These are phyloP conservation scores for Leptinotarsa defecta DNA, from an alignment of 1,140 invertebrate species.

Conservation along the genomic window DNA sequence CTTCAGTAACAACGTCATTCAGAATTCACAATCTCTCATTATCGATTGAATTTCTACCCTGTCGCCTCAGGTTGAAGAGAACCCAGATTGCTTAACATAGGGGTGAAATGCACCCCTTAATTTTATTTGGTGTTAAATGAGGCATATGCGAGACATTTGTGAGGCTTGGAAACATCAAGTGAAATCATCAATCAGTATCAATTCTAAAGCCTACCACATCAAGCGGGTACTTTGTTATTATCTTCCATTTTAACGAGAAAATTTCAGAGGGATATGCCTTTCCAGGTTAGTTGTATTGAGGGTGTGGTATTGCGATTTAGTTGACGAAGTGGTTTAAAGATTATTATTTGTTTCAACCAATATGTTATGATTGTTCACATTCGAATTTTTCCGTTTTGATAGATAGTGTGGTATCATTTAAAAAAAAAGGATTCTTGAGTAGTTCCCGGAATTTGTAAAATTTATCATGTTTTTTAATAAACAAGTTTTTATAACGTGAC, in stretches of 20 bases:
- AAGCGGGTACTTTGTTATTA: conserved; percentile 4
- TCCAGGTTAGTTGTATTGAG: not conserved
- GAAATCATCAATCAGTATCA: conserved; percentile 18
- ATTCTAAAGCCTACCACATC: not conserved
- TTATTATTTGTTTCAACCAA: too few species aligned
- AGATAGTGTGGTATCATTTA: too few species aligned
- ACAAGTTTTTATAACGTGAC: too few species aligned
- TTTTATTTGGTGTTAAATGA: conserved; percentile 17
- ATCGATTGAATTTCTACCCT: conserved; percentile 1
- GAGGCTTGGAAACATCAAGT: not conserved
- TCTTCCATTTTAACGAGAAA: not conserved
- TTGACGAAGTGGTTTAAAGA: not conserved
- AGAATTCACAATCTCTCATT: conserved; percentile 2
- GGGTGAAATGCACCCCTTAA: conserved; percentile 11
- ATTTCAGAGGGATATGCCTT: not conserved
- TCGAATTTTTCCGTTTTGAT: too few species aligned
- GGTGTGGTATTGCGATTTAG: not conserved
- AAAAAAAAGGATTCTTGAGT: too few species aligned
- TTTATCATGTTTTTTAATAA: too few species aligned
- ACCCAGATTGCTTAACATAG: not conserved
- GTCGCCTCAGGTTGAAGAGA: not conserved
- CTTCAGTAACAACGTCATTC: not conserved
- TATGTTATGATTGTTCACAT: too few species aligned
- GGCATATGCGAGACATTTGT: conserved; percentile 10
- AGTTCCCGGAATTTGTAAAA: too few species aligned